Percentiles rank a stretch among this genome's conserved stretches.
Conservation (phyloP, 2,113 vertebrate genomes). For the Gallinago media region DNA sequence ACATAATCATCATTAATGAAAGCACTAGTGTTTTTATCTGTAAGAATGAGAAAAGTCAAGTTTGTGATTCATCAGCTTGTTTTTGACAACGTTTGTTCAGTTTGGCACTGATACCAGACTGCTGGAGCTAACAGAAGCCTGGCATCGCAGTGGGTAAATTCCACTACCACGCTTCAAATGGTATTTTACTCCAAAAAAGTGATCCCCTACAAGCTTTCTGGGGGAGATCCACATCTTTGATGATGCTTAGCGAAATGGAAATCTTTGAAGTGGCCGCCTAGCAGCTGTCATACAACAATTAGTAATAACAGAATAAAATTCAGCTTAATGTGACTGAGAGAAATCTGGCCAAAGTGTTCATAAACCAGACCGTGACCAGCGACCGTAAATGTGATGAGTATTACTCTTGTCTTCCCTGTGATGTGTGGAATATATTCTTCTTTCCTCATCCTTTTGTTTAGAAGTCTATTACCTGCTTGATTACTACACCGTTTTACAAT, state of each 20-base stretch:
- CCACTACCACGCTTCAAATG: rapidly evolving
- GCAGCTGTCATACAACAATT: not conserved
- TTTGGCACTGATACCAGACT: not conserved
- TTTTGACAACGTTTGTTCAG: not conserved
- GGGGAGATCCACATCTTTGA: not conserved
- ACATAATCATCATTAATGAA: not conserved
- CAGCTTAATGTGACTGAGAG: not conserved
- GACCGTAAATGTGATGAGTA: not conserved
- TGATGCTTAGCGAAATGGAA: not conserved
- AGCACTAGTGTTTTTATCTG: not conserved
- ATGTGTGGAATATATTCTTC: not conserved
- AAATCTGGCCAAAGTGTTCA: not conserved
- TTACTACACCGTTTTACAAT: not conserved
- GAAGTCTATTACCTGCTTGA: not conserved
- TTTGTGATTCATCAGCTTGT: not conserved
- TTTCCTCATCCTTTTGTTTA: not conserved
- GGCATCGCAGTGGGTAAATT: not conserved
- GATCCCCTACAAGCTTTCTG: not conserved
- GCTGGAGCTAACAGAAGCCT: not conserved
- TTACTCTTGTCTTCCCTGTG: not conserved
- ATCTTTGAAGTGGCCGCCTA: not conserved
- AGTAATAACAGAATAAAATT: not conserved
- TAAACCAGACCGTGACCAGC: not conserved
- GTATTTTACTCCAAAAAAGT: not conserved
- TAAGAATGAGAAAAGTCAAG: not conserved